phyloP scores from a whole-genome alignment of 2,888 invertebrate species.

The Eupithecia subfuscata region DNA sequence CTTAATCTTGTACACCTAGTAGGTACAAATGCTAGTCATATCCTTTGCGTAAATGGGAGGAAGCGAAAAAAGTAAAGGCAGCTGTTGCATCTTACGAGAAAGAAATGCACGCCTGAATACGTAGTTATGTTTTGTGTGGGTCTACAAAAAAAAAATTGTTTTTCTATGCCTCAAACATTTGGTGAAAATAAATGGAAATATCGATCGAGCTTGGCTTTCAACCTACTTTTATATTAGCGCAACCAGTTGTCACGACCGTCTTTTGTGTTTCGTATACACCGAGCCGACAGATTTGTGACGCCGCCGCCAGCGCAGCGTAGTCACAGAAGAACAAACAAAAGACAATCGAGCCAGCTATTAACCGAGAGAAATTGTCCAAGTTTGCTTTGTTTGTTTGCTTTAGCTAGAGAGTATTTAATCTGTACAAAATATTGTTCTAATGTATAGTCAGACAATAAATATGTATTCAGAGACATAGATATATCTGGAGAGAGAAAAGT shows the following conservation, averaged over 20 bases:
- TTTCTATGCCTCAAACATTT: neutral
- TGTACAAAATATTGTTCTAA: neutral
- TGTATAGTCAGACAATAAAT: too few relatives aligned
- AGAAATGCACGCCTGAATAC: neutral
- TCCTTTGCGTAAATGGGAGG: neutral
- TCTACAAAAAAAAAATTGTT: too few relatives aligned
- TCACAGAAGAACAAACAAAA: neutral
- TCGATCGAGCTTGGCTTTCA: too few relatives aligned
- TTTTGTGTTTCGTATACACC: neutral
- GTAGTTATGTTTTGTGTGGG: neutral
- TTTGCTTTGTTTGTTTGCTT: neutral
- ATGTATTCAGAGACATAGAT: too few relatives aligned
- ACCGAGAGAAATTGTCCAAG: neutral
- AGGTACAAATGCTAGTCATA: neutral
- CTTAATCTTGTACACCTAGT: neutral
- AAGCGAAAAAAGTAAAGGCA: neutral
- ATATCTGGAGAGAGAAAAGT: neutral
- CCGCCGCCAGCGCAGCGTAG: neutral
- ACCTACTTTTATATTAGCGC: too few relatives aligned
- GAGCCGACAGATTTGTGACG: neutral
- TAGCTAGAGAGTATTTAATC: neutral
- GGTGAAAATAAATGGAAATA: neutral
- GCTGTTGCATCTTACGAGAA: neutral
- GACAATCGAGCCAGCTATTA: neutral
- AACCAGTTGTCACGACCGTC: neutral